Evolutionary conservation across 2,888 invertebrate species (phyloP).

Genomic region (Ephialtes manifestator): DNA sequence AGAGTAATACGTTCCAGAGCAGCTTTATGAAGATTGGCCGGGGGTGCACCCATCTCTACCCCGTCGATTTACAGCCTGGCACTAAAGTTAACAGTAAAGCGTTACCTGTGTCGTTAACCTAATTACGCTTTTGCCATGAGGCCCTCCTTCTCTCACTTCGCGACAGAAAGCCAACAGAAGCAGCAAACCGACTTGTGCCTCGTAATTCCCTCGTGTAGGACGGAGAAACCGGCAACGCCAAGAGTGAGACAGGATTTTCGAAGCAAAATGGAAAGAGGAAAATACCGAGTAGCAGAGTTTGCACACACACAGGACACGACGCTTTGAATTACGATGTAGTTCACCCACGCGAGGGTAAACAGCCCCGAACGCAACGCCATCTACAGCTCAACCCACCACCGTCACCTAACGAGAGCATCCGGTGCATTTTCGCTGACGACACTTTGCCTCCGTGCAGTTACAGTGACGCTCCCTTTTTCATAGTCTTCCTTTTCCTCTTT

Average conservation of each 20-base stretch:
- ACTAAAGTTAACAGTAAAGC: slow-evolving; percentile 42
- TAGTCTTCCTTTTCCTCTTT: neutral
- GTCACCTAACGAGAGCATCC: slow-evolving; percentile 65
- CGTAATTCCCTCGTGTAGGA: slow-evolving; percentile 10
- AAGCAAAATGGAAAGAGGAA: neutral
- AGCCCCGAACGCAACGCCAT: slow-evolving; percentile 63
- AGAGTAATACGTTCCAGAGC: slow-evolving; percentile 46
- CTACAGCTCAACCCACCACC: slow-evolving; percentile 34
- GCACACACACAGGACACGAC: slow-evolving; percentile 42
- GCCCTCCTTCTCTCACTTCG: neutral
- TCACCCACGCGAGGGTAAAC: slow-evolving; percentile 73
- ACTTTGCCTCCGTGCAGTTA: slow-evolving; percentile 34
- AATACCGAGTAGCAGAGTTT: slow-evolving; percentile 30
- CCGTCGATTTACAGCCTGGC: slow-evolving; percentile 52
- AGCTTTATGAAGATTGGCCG: slow-evolving; percentile 68
- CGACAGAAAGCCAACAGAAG: slow-evolving; percentile 37
- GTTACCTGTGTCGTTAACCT: slow-evolving; percentile 65
- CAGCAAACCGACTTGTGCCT: slow-evolving; percentile 1
- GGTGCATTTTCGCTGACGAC: slow-evolving; percentile 69
- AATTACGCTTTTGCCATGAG: slow-evolving; percentile 55
- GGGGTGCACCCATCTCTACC: slow-evolving; percentile 14
- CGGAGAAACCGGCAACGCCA: slow-evolving; percentile 38
- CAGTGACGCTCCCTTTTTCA: slow-evolving; percentile 39
- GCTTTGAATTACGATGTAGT: slow-evolving; percentile 76
- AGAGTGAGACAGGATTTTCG: slow-evolving; percentile 5